Percentiles rank a stretch among this genome's conserved stretches.
Evolutionary conservation across 2,888 invertebrate species (phyloP).

Genomic region (Chaetogeoica ovagalla): DNA sequence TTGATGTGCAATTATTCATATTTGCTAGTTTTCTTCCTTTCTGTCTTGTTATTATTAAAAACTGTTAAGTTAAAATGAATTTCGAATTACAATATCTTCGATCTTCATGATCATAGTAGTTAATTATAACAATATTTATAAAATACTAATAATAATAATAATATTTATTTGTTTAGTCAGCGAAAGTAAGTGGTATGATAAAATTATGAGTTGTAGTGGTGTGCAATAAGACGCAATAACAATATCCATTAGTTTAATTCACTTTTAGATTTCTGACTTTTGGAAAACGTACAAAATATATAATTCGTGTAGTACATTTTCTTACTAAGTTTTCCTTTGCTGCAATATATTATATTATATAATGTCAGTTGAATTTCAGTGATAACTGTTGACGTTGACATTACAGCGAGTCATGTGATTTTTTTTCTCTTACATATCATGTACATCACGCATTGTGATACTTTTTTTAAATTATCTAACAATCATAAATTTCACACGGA

Average conservation of each 20-base stretch:
- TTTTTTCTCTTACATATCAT: not conserved
- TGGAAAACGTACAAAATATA: not conserved
- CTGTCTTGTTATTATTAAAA: too few species aligned
- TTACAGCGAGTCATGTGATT: not conserved
- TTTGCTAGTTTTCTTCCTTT: too few species aligned
- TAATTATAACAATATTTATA: too few species aligned
- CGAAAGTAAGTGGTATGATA: not conserved
- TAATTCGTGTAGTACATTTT: not conserved
- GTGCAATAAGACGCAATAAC: not conserved
- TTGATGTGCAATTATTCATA: too few species aligned
- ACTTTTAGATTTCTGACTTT: not conserved
- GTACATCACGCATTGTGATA: too few species aligned
- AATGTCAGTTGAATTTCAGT: constrained; percentile 20
- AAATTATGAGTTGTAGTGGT: not conserved
- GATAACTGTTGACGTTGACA: constrained; percentile 5
- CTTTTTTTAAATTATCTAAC: too few species aligned
- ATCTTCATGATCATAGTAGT: too few species aligned
- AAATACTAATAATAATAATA: not conserved
- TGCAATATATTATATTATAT: not conserved
- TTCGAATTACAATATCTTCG: too few species aligned
- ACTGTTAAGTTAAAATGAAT: too few species aligned
- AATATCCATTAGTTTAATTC: too few species aligned
- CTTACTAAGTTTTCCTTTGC: not conserved
- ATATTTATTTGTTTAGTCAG: not conserved
- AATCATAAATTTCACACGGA: too few species aligned